Base-by-base conservation (phyloP, 1,140 invertebrate species). In the Drosophila ercepeae region DNA sequence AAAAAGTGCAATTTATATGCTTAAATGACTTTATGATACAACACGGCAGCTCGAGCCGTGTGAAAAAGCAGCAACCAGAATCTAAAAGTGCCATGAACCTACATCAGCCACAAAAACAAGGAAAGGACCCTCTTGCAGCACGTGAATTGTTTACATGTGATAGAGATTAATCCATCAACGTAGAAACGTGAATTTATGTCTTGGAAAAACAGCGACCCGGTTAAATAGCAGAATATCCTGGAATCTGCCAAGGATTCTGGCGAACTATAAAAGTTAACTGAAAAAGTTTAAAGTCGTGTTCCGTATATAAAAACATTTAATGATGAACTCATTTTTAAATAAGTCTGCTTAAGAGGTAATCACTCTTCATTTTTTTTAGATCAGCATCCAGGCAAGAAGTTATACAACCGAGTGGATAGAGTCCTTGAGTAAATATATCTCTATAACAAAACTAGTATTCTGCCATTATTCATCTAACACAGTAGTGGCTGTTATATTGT, bases 1-100 rank as follows among this genome's bases (percentile, higher is more conserved):
- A 75, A 82, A 86, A 86, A 86, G 77, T 86, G 82, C 82, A 86
- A 86, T 86, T 86, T 86, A 82, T 86, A 88, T 88, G 82, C 82
- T 86, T 67, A 88, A 88, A 88, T 86, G 82, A 86, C 82, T 86
- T 86, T 86, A 86, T 86, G 82, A 88, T 88, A 68, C 72, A 67
- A 61, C 53, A 34, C 44, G 42, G 51, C 45, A 58, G 34, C 32
- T 23, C 3, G 51, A 42, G 39, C 16, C 39, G 39, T 42, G 49
- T 14, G 21, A 53, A 60, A 58, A 50, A 36, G 34, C 36, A 70
- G 44, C 5, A 27, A 52, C 51, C 63, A 71, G 46, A 44, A 72
- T 39, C 34, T 67, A 48, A 67, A 67, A 52, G 16, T 42, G 23
- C 63, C 32, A 45, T 48, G 32, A 52, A 53, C 21, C 63, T 25